A percentile compares a stretch with the other conserved stretches of the same genome.
Evolutionary conservation across 2,113 vertebrate species (phyloP).

Genomic region (Channa argus): DNA sequence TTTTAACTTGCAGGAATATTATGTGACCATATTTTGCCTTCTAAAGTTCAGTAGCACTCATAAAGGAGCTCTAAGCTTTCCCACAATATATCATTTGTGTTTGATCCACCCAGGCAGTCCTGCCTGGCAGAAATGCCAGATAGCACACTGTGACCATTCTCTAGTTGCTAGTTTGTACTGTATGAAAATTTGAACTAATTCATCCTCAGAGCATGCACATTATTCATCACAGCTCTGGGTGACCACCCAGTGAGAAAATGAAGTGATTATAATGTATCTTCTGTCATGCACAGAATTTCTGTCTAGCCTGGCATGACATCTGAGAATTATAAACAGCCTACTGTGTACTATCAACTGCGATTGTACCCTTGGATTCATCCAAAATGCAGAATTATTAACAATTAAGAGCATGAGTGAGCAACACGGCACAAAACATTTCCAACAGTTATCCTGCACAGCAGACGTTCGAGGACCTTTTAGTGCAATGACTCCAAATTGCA

Average conservation of each 20-base stretch:
- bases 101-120: constrained; percentile 54
- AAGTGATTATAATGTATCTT: constrained; percentile 56
- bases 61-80: constrained; percentile 11
- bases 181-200: constrained; percentile 59
- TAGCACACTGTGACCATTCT: constrained; percentile 44
- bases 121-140: constrained; percentile 36
- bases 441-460: background rate
- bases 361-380: constrained; percentile 22
- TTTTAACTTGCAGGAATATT: background rate
- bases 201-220: constrained; percentile 42
- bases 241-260: constrained; percentile 50
- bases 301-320: constrained; percentile 40
- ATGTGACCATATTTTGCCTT: background rate
- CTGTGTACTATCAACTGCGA: constrained; percentile 21
- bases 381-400: constrained; percentile 30
- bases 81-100: constrained; percentile 16
- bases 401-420: constrained; percentile 23
- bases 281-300: constrained; percentile 48
- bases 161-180: constrained; percentile 41
- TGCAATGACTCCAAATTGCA: constrained; percentile 1
- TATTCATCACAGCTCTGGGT: constrained; percentile 63
- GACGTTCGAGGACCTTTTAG: background rate
- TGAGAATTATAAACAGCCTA: constrained; percentile 42
- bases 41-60: background rate
- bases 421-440: background rate